Evolutionary conservation across 2,113 vertebrate species (phyloP).

Genomic region (Nycticorax nycticorax): DNA sequence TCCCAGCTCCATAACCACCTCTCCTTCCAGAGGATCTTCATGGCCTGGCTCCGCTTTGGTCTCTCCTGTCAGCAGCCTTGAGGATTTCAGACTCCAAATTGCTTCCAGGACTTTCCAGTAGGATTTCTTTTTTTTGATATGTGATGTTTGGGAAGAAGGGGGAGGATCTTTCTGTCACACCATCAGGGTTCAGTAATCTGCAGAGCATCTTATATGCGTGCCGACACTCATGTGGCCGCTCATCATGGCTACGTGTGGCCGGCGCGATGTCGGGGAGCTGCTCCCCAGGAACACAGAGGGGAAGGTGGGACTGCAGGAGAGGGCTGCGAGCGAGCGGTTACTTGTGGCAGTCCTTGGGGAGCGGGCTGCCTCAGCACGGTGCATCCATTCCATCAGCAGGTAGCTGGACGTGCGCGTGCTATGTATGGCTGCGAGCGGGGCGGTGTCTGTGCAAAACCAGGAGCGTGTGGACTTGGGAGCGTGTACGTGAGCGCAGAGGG

Average conservation of each 20-base stretch:
- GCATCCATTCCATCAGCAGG: neutral
- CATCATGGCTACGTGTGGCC: neutral
- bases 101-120: conserved; percentile 15
- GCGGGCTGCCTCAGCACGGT: fast-evolving
- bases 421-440: fast-evolving
- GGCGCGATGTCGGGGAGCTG: fast-evolving
- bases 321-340: fast-evolving
- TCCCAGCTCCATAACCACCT: neutral
- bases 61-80: neutral
- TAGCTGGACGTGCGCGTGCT: too few relatives aligned
- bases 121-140: neutral
- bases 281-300: neutral
- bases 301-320: neutral
- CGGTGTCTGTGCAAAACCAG: fast-evolving
- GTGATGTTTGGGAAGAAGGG: neutral
- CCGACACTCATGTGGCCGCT: neutral
- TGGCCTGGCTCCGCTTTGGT: neutral
- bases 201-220: fast-evolving
- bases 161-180: neutral
- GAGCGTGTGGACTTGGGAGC: fast-evolving
- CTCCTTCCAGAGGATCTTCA: neutral
- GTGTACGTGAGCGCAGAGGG: fast-evolving
- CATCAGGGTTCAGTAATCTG: neutral
- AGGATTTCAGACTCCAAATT: neutral
- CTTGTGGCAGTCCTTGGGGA: neutral